Base-by-base conservation (phyloP, 1,140 invertebrate genomes). In the Sweltsa coloradensis region DNA sequence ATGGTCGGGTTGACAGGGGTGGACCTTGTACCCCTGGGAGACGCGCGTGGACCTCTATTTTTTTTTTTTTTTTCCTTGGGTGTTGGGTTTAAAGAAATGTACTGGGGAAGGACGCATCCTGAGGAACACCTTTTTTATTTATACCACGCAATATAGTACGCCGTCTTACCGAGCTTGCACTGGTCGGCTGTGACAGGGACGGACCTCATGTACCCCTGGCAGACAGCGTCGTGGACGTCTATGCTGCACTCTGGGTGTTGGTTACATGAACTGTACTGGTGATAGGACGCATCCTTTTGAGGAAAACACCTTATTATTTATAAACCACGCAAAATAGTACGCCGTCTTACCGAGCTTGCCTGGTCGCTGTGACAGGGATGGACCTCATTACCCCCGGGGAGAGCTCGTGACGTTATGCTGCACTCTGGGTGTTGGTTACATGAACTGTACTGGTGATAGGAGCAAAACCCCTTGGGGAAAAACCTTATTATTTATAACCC, bases 171-270 rank as follows among this genome's bases (percentile, higher is more conserved):
- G 59, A 81, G 83, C 34, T 71, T 69, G 54, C 83, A 86, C 1
- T 67, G 65, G 43, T 78, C 74, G 11, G 71, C 59, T 55, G 78
- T 77, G 5, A 75, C 74, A 0, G 82, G 82, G 0, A 78, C 73
- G 1, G 84, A 84, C 23, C 89, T 69, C 45, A 81, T 74, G 56
- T 91, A 91, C 47, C 83, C 77, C 51, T 76, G 75, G 57, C 81
- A 83, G 19, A 68, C 62, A 6, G 65, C 63, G 6, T 5, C 22
- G 13, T 16, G 9, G 11, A 7, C 31, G 5, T 26, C 7, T n/a
- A 16, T 11, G 22, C 5, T 19, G 25, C 46, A 47, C 24, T 47
- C 46, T 26, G 37, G 11, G 22, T 47, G 46, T 1, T 41, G 18
- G 5, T 40, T 23, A 3, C 34, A n/a, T n/a, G 36, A 47, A 25